Conservation (phyloP, 2,113 vertebrate genomes). For the Petrocephalus zakoni region DNA sequence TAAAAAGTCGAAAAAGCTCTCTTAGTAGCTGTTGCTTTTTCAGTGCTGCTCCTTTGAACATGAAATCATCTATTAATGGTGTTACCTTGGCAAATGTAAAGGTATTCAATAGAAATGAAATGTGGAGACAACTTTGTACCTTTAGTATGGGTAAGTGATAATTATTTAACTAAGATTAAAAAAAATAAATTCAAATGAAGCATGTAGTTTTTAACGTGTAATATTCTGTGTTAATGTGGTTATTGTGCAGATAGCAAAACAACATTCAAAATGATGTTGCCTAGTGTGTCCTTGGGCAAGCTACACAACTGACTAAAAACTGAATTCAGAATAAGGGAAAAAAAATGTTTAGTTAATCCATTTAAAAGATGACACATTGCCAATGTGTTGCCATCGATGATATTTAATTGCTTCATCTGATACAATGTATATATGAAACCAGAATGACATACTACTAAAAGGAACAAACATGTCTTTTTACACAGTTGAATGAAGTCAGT, state of each 20-base stretch:
- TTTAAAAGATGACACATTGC: neutral
- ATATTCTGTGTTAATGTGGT: neutral
- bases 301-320: neutral
- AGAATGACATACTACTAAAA: neutral
- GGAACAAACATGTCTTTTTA: no score
- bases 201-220: no score
- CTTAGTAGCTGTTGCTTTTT: neutral
- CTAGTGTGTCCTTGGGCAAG: neutral
- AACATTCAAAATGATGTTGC: neutral
- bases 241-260: neutral
- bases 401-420: neutral
- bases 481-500: no score
- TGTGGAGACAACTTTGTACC: neutral
- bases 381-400: neutral
- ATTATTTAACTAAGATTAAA: neutral
- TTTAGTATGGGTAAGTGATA: neutral
- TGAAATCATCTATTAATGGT: neutral
- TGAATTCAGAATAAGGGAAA: neutral
- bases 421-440: neutral
- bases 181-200: no score
- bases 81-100: neutral
- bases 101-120: neutral
- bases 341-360: neutral
- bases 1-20: neutral
- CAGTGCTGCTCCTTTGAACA: neutral